Percentiles rank a stretch among this genome's conserved stretches.
Evolutionary conservation across 2,888 invertebrate species (phyloP).

Genomic region (Eretmocerus hayati): DNA sequence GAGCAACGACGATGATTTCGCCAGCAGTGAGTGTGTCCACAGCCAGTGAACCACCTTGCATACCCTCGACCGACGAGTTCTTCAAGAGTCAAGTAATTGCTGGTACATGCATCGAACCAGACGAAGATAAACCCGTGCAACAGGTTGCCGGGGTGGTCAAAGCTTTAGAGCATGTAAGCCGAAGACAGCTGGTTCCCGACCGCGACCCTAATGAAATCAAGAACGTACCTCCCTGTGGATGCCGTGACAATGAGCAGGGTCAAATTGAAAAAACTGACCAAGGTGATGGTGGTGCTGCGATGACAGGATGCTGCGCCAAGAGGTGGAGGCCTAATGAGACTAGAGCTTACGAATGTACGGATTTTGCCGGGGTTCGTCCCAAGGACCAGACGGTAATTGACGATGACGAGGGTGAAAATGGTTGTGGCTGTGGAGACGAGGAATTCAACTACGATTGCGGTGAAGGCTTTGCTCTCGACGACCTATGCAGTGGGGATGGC

Average conservation of each 20-base stretch:
- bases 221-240: constrained; percentile 36
- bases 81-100: constrained; percentile 25
- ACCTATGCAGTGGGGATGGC: no score
- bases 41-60: neutral
- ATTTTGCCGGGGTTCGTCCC: no score
- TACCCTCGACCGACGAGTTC: constrained; percentile 31
- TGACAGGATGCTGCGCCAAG: constrained; percentile 30
- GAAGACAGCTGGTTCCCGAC: constrained; percentile 19
- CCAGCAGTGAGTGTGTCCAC: constrained; percentile 23
- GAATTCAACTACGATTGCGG: neutral
- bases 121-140: constrained; percentile 28
- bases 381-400: no score
- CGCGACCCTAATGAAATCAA: constrained; percentile 15
- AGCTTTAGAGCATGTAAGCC: constrained; percentile 25
- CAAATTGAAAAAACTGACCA: neutral
- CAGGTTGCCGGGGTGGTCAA: constrained; percentile 29
- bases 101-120: constrained; percentile 1
- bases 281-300: constrained; percentile 17
- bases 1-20: constrained; percentile 34
- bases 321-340: constrained; percentile 29
- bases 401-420: no score
- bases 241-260: constrained; percentile 18
- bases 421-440: constrained; percentile 6
- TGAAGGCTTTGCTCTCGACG: neutral
- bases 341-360: constrained; percentile 26